Base-by-base conservation (phyloP, 2,888 invertebrate genomes). In the Desoria tigrina region DNA sequence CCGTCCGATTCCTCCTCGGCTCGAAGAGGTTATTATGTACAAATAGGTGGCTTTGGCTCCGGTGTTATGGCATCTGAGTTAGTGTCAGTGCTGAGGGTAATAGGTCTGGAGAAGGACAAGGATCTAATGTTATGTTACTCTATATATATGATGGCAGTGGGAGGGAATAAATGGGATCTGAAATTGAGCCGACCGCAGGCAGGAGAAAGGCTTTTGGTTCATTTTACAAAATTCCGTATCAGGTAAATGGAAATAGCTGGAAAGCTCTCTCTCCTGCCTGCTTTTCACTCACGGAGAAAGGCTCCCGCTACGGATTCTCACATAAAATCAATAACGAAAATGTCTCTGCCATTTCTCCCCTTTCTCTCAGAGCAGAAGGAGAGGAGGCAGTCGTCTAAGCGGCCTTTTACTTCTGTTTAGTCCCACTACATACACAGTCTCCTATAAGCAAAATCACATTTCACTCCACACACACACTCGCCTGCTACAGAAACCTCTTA, bases 261-360 rank as follows among this genome's bases (percentile, higher is more conserved):
- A 57, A 57, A 42, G 32, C 55, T n/a, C n/a, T n/a, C n/a, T n/a
- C 37, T 26, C 32, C 23, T 11, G 18, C 53, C 51, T 26, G 37
- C 39, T 42, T 9, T 61, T 23, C 53, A 49, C 63, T 55, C 39
- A 28, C 45, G 24, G 56, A 42, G 56, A 57, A 57, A 55, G 53
- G 39, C 45, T 60, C 26, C 59, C 61, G 56, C 57, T 65, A 55
- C 60, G 65, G 65, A 65, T 65, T 60, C 65, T 65, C 60, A 60
- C 65, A 60, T 64, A 64, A 64, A 64, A 64, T 64, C 64, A 65
- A 65, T 60, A 65, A 55, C 65, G 55, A 65, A 60, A 65, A 64
- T 64, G 64, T 64, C 64, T 64, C 64, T 64, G 59, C 59, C 58
- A 53, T 55, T 60, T 55, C 60, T 65, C 55, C 55, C 56, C 42